phyloP scores from a whole-genome alignment of 2,113 vertebrate genomes.

The Pangasianodon hypophthalmus region DNA sequence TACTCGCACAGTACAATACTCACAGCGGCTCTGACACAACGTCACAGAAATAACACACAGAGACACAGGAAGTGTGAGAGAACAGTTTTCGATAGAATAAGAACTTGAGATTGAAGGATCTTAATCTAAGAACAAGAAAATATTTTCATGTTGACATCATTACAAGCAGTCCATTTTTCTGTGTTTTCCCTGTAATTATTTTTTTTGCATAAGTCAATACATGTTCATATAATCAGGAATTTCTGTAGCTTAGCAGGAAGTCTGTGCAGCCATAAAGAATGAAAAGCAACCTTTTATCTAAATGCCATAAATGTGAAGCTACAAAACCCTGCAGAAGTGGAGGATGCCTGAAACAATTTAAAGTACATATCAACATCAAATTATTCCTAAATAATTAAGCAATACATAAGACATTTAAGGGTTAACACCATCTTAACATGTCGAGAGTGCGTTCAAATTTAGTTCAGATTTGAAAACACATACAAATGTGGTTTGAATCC shows the following conservation, averaged over 20 bases:
- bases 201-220: not conserved
- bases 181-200: not conserved
- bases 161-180: not conserved
- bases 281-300: not conserved
- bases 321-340: not conserved
- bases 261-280: not conserved
- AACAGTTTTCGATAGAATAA: not conserved
- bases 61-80: slow-evolving; percentile 14
- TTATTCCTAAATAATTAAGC: not conserved
- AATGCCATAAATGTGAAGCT: not conserved
- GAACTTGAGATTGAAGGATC: not conserved
- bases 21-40: slow-evolving; percentile 32
- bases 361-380: not conserved
- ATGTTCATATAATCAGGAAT: not conserved
- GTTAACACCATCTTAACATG: not conserved
- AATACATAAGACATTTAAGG: not conserved
- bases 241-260: not conserved
- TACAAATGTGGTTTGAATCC: not conserved
- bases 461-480: not conserved
- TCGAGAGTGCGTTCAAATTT: not conserved
- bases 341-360: not conserved
- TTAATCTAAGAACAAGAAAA: not conserved
- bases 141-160: not conserved
- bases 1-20: slow-evolving; percentile 18
- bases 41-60: slow-evolving; percentile 35